A percentile compares a stretch with the other conserved stretches of the same genome.
Evolutionary conservation across 2,888 invertebrate genomes (phyloP).

Genomic region (Hydrotaea cyrtoneurina): DNA sequence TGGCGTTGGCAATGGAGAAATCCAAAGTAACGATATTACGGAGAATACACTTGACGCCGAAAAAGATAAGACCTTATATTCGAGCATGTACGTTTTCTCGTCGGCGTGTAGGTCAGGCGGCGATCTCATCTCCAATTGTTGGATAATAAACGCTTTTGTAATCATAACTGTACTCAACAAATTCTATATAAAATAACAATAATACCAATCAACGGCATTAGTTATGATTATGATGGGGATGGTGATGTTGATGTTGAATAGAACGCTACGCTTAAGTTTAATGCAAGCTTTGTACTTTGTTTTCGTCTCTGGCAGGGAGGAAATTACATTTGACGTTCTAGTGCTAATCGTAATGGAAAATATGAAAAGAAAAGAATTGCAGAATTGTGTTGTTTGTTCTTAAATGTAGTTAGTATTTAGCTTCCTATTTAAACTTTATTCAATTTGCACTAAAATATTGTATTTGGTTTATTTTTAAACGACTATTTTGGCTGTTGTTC

Average conservation of each 20-base stretch:
- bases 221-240: neutral
- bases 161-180: conserved; percentile 54
- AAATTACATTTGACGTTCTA: neutral
- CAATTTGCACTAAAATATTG: conserved; percentile 31
- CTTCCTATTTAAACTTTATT: conserved; percentile 32
- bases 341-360: conserved; percentile 25
- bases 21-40: conserved; percentile 53
- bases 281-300: neutral
- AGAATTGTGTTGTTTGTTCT: conserved; percentile 2
- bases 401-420: neutral
- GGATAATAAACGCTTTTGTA: conserved; percentile 48
- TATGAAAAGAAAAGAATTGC: neutral
- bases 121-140: conserved; percentile 21
- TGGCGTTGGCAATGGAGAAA: conserved; percentile 23
- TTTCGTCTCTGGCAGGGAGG: neutral
- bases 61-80: conserved; percentile 58
- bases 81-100: conserved; percentile 54
- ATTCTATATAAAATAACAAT: conserved; percentile 48
- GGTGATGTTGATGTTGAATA: too few species aligned
- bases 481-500: conserved; percentile 26
- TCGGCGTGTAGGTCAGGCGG: conserved; percentile 51
- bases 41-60: conserved; percentile 48
- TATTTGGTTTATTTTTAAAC: conserved; percentile 33
- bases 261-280: neutral
- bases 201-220: neutral